Conservation (phyloP, 1,140 invertebrate genomes). For the Caenorhabditis tropicalis region DNA sequence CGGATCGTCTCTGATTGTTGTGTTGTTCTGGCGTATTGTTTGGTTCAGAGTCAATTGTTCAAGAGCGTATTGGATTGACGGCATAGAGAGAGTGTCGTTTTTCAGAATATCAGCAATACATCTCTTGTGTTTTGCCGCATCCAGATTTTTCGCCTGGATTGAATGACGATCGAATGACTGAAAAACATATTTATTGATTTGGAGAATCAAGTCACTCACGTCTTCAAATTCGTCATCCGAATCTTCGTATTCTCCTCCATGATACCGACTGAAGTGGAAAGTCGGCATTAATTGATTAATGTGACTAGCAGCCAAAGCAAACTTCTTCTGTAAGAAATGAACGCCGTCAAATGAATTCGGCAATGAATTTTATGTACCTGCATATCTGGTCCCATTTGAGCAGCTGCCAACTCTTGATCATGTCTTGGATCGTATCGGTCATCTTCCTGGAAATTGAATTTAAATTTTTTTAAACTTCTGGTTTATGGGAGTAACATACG, state of each 20-base stretch:
- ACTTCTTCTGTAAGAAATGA: constrained; percentile 2
- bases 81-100: neutral
- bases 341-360: too few relatives aligned
- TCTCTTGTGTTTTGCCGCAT: constrained; percentile 14
- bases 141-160: neutral
- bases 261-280: neutral
- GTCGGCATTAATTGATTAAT: neutral
- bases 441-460: too few relatives aligned
- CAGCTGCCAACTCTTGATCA: too few relatives aligned
- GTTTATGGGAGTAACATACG: neutral
- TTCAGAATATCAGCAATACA: constrained; percentile 5
- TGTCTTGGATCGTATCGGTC: too few relatives aligned
- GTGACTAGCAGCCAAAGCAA: neutral
- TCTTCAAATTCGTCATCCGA: constrained; percentile 22
- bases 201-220: neutral
- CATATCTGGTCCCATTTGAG: too few relatives aligned
- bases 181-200: neutral
- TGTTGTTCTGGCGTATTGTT: neutral
- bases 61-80: neutral
- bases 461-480: neutral
- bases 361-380: too few relatives aligned
- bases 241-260: neutral
- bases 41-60: neutral
- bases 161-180: constrained; percentile 15
- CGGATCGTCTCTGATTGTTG: neutral